A percentile compares a stretch with the other conserved stretches of the same genome.
phyloP scores from a whole-genome alignment of 2,797 vertebrate species.

The Cyprinodon diabolis region DNA sequence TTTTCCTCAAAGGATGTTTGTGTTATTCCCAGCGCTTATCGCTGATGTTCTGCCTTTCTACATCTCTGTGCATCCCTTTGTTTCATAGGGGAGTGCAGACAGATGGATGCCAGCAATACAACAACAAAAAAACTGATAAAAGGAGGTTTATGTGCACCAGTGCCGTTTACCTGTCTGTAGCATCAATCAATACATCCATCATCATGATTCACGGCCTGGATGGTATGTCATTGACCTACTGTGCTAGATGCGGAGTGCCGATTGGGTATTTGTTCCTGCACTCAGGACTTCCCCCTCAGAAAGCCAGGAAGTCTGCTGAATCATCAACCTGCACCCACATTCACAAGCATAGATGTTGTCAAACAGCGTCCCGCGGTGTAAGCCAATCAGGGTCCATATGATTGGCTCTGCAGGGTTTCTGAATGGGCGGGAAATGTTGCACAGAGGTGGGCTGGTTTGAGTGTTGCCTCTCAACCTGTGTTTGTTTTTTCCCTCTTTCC shows the following conservation, averaged over 20 bases:
- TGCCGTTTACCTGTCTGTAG: conserved; percentile 5
- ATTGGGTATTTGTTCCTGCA: conserved; percentile 55
- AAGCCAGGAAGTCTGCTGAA: conserved; percentile 45
- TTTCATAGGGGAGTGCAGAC: conserved; percentile 7
- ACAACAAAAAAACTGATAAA: background rate
- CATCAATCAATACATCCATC: conserved; percentile 51
- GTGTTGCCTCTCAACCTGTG: conserved; percentile 7
- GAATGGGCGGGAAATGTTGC: conserved; percentile 33
- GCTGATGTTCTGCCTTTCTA: background rate
- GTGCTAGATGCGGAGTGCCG: conserved; percentile 45
- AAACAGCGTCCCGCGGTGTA: conserved; percentile 20
- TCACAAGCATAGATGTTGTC: background rate
- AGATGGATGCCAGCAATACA: background rate
- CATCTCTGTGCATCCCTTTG: background rate
- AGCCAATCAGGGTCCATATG: conserved; percentile 55
- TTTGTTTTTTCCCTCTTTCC: conserved; percentile 28
- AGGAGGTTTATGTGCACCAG: background rate
- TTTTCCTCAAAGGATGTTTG: conserved; percentile 10
- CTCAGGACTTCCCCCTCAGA: conserved; percentile 35
- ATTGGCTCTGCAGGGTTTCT: conserved; percentile 43
- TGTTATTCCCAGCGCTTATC: background rate
- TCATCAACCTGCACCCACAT: conserved; percentile 39
- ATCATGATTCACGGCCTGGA: conserved; percentile 28
- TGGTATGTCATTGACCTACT: conserved; percentile 50
- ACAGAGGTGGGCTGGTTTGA: conserved; percentile 15